Evolutionary conservation across 2,113 vertebrate genomes (phyloP).

Genomic region (Proterorhinus semilunaris): DNA sequence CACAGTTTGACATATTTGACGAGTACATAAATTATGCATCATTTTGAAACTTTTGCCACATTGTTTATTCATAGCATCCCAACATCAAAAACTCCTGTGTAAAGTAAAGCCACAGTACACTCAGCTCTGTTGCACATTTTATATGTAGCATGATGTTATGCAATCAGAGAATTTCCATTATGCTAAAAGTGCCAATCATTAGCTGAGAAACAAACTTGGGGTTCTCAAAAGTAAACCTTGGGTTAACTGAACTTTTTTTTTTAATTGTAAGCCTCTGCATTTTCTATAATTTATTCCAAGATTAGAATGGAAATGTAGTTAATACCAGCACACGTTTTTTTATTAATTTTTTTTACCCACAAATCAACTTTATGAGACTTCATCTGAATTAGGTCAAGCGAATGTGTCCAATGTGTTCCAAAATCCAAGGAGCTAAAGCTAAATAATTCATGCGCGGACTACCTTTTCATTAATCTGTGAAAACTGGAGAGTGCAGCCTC

Average conservation of each 20-base stretch:
- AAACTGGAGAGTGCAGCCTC: slow-evolving; percentile 48
- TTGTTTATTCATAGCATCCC: too few relatives aligned
- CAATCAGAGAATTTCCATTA: too few relatives aligned
- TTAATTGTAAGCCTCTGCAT: slow-evolving; percentile 1
- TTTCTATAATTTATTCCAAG: background rate
- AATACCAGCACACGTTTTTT: too few relatives aligned
- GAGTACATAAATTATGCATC: too few relatives aligned
- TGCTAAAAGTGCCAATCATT: too few relatives aligned
- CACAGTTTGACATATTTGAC: too few relatives aligned
- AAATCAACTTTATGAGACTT: background rate
- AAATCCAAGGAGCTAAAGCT: slow-evolving; percentile 47
- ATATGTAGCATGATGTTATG: too few relatives aligned
- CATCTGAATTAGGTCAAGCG: slow-evolving; percentile 20
- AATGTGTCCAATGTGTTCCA: slow-evolving; percentile 39
- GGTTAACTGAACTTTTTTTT: slow-evolving; percentile 13
- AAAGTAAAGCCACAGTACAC: too few relatives aligned
- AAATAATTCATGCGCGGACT: slow-evolving; percentile 67
- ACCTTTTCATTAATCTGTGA: slow-evolving; percentile 69
- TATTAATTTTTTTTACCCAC: background rate
- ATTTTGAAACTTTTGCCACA: too few relatives aligned
- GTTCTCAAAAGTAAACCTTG: slow-evolving; percentile 7
- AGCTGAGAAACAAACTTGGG: background rate
- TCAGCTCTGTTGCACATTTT: too few relatives aligned
- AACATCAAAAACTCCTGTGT: too few relatives aligned
- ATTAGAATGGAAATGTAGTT: too few relatives aligned